Evolutionary conservation across 1,140 invertebrate species (phyloP), one percentile per base, ranked within the genome.

Genomic region (Aphidius ervi): DNA sequence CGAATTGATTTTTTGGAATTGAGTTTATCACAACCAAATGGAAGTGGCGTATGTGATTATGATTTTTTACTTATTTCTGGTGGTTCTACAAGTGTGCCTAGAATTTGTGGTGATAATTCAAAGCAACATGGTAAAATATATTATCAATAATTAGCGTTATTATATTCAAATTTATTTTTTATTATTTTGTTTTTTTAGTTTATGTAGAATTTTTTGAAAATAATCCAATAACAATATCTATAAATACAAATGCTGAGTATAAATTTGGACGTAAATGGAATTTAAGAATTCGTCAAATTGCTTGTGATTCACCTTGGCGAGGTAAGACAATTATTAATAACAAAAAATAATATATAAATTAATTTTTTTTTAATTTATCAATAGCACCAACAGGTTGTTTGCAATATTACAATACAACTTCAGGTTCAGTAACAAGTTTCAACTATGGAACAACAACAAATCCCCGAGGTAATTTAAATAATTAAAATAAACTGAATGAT

Each of bases 1-100:
- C 82, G 89, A 23, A 80, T 94, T 43, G 90, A 93, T 65, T 92
- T 93, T 67, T 65, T 89, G 49, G 87, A 89, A 48, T 83, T 93
- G 53, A 83, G 82, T 47, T 70, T 93, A 9, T 83, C 87, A 0
- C 87, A 89, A 61, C 91, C 91, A 0, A 83, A 87, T 63, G 85
- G 83, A 0, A 86, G 87, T 70, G 91, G 91, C 2, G 80, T 80
- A 46, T 94, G 91, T 71, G 73, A 80, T 4, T 85, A 82, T 0
- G 91, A 93, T 73, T 83, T 86, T 6, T 73, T 93, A 47, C 83
- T 83, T 6, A 81, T 92, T 20, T 85, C 85, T 0, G 90, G 89
- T 6, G 86, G 85, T 1, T 76, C 81, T 7, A 84, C 84, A 0
- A 74, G 80, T 16, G 84, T 90, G 3, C 88, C 89, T 0, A 74